Percentiles rank a stretch among this genome's conserved stretches.
phyloP scores from a whole-genome alignment of 2,113 vertebrate species.

The Octodon degus region DNA sequence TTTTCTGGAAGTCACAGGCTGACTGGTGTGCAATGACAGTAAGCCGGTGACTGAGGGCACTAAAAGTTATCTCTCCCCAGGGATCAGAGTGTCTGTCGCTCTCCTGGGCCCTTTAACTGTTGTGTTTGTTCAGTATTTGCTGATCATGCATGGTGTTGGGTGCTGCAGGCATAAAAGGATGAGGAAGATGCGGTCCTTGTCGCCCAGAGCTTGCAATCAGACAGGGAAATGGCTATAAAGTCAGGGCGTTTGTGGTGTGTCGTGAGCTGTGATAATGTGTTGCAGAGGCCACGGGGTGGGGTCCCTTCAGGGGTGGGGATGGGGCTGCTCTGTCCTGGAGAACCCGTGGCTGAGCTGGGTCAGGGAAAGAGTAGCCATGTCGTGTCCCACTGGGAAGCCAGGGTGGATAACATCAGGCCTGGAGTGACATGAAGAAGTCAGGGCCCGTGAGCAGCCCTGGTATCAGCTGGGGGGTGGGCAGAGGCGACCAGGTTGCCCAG shows the following conservation, averaged over 20 bases:
- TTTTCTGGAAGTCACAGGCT: neutral
- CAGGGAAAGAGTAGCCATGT: neutral
- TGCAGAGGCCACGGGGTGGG: neutral
- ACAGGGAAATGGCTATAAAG: neutral
- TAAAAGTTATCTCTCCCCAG: accelerated
- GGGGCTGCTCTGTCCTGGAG: neutral
- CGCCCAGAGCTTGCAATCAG: neutral
- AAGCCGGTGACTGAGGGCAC: neutral
- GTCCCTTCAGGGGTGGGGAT: neutral
- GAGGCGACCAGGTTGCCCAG: too few relatives aligned
- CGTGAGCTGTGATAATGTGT: neutral
- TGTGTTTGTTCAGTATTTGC: neutral
- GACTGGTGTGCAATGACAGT: accelerated
- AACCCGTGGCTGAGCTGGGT: too few relatives aligned
- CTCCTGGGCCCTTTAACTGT: neutral
- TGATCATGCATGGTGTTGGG: neutral
- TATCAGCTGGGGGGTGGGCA: accelerated
- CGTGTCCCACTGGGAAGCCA: neutral
- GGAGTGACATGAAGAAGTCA: too few relatives aligned
- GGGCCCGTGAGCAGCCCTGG: neutral
- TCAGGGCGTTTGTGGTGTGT: neutral
- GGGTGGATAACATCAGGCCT: neutral
- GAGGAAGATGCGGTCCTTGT: neutral
- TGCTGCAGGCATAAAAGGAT: neutral
- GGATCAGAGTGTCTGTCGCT: neutral